Evolutionary conservation across 2,888 invertebrate species (phyloP).

Genomic region (Drosophila vallismaia): DNA sequence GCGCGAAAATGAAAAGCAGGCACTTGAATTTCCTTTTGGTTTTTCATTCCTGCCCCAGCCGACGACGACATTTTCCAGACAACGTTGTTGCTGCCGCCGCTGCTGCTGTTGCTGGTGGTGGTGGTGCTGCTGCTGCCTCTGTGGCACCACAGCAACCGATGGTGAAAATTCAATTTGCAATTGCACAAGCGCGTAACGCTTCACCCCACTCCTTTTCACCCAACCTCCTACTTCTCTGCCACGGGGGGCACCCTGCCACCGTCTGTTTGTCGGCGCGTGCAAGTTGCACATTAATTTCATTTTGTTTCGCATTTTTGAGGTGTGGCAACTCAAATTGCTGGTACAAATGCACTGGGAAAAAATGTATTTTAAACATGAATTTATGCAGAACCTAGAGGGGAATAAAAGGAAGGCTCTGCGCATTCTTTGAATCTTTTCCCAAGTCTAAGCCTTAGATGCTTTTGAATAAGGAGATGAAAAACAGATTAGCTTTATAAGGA

Average conservation of each 20-base stretch:
- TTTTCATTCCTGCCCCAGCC: conserved; percentile 36
- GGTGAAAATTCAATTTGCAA: conserved; percentile 75
- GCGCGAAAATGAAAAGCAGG: conserved; percentile 72
- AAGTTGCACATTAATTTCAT: conserved; percentile 79
- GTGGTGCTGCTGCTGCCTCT: neutral
- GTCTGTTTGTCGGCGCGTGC: conserved; percentile 71
- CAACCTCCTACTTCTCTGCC: neutral
- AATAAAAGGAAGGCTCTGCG: too few species aligned
- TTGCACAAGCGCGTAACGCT: conserved; percentile 78
- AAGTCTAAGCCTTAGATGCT: too few species aligned
- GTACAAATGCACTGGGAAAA: conserved; percentile 14
- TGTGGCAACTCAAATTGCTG: conserved; percentile 76
- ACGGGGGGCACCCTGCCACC: neutral
- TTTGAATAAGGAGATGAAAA: too few species aligned
- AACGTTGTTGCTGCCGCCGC: conserved; percentile 15
- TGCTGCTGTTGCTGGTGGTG: neutral
- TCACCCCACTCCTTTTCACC: conserved; percentile 8
- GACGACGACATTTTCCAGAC: conserved; percentile 79
- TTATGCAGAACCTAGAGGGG: neutral
- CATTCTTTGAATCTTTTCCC: too few species aligned
- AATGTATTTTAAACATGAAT: neutral
- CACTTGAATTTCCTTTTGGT: conserved; percentile 54
- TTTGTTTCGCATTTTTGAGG: conserved; percentile 73
- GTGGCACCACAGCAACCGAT: conserved; percentile 30
- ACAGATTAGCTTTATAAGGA: too few species aligned